A percentile compares a stretch with the other conserved stretches of the same genome.
phyloP scores from a whole-genome alignment of 2,888 invertebrate genomes.

The Ectobius pallidus region DNA sequence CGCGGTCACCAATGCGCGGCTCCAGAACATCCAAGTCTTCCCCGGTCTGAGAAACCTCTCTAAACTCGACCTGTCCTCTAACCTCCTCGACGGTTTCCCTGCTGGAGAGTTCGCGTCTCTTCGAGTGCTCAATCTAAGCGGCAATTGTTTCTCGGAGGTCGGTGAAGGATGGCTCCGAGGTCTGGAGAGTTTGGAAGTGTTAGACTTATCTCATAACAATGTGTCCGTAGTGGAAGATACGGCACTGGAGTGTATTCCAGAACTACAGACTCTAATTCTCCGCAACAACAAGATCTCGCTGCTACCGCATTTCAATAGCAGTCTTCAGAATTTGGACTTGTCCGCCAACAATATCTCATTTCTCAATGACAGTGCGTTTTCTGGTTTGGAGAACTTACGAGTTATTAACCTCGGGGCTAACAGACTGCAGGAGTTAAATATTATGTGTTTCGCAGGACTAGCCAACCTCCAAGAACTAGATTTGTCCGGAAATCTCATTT shows the following conservation, averaged over 20 bases:
- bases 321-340: constrained; percentile 49
- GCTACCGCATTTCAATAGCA: not conserved
- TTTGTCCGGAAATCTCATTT: constrained; percentile 71
- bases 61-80: constrained; percentile 48
- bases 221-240: constrained; percentile 71
- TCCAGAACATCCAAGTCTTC: not conserved
- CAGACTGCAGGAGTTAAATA: constrained; percentile 62
- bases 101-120: constrained; percentile 43
- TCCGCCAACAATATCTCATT: constrained; percentile 49
- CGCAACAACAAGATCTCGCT: constrained; percentile 71
- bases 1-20: not conserved
- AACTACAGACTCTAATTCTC: constrained; percentile 65
- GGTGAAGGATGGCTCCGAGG: constrained; percentile 37
- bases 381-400: constrained; percentile 50
- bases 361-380: constrained; percentile 48
- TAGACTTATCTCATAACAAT: constrained; percentile 82
- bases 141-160: constrained; percentile 42
- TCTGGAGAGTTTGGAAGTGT: constrained; percentile 62
- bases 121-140: constrained; percentile 50
- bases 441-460: constrained; percentile 66
- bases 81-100: constrained; percentile 45
- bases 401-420: constrained; percentile 74
- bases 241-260: constrained; percentile 59
- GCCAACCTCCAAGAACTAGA: constrained; percentile 70
- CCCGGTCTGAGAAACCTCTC: constrained; percentile 36